Percentiles rank a stretch among this genome's conserved stretches.
Conservation (phyloP, 2,888 invertebrate genomes). For the Phymatocera aterrima region DNA sequence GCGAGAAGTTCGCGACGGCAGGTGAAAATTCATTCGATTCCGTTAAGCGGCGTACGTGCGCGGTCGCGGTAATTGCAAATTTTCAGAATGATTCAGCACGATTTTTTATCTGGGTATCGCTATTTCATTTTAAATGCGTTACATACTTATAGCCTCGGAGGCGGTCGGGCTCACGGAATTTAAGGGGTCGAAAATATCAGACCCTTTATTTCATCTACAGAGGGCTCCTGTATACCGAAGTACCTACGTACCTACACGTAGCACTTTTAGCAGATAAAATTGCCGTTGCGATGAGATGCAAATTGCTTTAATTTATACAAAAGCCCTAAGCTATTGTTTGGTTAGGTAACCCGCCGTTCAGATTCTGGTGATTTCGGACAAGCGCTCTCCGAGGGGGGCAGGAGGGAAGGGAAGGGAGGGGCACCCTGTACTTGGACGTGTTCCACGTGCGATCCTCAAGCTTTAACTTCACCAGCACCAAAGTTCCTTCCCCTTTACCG, state of each 20-base stretch:
- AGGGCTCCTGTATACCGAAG: no score
- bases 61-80: neutral
- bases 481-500: slow-evolving; percentile 24
- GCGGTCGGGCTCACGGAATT: no score
- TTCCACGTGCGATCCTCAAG: slow-evolving; percentile 31
- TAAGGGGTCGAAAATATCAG: no score
- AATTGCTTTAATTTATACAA: slow-evolving; percentile 68
- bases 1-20: neutral
- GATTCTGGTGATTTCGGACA: slow-evolving; percentile 51
- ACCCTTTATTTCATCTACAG: no score
- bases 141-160: neutral
- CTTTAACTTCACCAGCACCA: slow-evolving; percentile 12
- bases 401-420: no score
- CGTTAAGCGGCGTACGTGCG: no score
- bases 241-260: no score
- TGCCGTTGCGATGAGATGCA: slow-evolving; percentile 56
- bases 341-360: slow-evolving; percentile 59
- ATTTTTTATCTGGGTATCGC: neutral
- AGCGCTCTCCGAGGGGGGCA: neutral
- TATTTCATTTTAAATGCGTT: neutral
- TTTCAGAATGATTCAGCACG: neutral
- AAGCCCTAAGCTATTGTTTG: slow-evolving; percentile 63
- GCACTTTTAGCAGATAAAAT: neutral
- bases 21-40: no score
- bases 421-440: no score